Evolutionary conservation across 2,888 invertebrate species (phyloP).

Genomic region (Microplitis manilae): DNA sequence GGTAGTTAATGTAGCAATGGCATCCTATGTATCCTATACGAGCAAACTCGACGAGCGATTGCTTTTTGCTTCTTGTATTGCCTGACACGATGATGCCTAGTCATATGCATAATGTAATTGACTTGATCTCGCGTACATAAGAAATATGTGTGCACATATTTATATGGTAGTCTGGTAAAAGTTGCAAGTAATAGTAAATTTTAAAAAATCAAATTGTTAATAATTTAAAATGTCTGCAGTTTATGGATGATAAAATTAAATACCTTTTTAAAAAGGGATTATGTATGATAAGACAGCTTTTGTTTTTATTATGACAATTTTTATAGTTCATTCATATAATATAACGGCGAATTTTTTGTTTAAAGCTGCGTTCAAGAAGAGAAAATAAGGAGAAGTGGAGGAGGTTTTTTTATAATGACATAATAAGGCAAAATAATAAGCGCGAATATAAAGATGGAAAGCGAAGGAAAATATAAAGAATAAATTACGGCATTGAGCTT

Average conservation of each 20-base stretch:
- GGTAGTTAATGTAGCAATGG: conserved; percentile 69
- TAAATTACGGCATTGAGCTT: not conserved
- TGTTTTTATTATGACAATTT: not conserved
- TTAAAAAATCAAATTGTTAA: not conserved
- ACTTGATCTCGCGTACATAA: conserved; percentile 59
- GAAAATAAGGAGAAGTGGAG: not conserved
- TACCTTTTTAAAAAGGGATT: not conserved
- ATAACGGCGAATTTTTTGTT: not conserved
- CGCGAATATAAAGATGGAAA: not conserved
- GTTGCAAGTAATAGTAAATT: not conserved
- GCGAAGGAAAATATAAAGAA: not conserved
- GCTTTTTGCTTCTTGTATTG: conserved; percentile 65
- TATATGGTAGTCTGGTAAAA: not conserved
- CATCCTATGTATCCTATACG: conserved; percentile 39
- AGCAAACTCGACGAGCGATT: not conserved
- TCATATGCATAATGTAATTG: conserved; percentile 71
- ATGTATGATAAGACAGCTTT: not conserved
- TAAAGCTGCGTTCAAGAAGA: not conserved
- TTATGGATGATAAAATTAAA: not conserved
- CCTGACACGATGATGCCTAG: conserved; percentile 54
- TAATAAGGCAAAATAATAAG: not conserved
- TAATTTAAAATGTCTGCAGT: not conserved
- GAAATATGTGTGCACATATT: not conserved
- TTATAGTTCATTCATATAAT: not conserved
- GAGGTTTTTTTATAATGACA: not conserved